phyloP scores from a whole-genome alignment of 2,797 vertebrate species.

The Girardinus metallicus region DNA sequence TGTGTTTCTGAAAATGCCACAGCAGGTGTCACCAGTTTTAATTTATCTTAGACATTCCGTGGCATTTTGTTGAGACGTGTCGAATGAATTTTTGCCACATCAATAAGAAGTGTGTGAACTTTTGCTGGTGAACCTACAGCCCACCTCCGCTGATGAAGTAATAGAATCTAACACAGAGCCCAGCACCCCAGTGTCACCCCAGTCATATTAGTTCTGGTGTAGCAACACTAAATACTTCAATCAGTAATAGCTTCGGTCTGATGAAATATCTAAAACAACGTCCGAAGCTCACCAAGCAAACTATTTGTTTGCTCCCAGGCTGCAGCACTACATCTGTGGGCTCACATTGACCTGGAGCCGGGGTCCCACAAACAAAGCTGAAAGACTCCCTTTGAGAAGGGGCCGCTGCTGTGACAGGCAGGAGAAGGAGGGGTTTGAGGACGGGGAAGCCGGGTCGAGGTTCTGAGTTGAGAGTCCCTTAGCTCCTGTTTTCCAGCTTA shows the following conservation, averaged over 20 bases:
- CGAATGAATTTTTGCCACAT: constrained; percentile 50
- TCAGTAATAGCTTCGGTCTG: constrained; percentile 55
- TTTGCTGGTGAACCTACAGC: constrained; percentile 31
- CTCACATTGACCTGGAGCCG: constrained; percentile 76
- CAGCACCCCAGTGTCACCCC: constrained; percentile 50
- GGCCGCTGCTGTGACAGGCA: constrained; percentile 44
- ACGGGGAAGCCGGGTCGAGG: constrained; percentile 35
- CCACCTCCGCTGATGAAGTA: constrained; percentile 19
- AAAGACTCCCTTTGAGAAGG: constrained; percentile 80
- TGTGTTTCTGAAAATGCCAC: constrained; percentile 79
- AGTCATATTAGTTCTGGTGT: constrained; percentile 59
- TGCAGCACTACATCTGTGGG: constrained; percentile 73
- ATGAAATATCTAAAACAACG: constrained; percentile 72
- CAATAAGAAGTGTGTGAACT: constrained; percentile 48
- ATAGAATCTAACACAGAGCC: constrained; percentile 32
- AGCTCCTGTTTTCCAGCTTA: constrained; percentile 78
- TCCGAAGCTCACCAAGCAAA: constrained; percentile 77
- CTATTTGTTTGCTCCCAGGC: constrained; percentile 76
- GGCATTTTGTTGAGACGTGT: constrained; percentile 72
- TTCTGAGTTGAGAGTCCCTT: constrained; percentile 69
- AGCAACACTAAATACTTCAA: constrained; percentile 56
- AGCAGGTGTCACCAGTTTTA: constrained; percentile 71
- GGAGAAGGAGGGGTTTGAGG: constrained; percentile 59
- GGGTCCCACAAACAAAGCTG: constrained; percentile 76
- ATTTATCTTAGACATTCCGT: constrained; percentile 72